Conservation (phyloP, 1,140 invertebrate genomes). For the Batillaria attramentaria region DNA sequence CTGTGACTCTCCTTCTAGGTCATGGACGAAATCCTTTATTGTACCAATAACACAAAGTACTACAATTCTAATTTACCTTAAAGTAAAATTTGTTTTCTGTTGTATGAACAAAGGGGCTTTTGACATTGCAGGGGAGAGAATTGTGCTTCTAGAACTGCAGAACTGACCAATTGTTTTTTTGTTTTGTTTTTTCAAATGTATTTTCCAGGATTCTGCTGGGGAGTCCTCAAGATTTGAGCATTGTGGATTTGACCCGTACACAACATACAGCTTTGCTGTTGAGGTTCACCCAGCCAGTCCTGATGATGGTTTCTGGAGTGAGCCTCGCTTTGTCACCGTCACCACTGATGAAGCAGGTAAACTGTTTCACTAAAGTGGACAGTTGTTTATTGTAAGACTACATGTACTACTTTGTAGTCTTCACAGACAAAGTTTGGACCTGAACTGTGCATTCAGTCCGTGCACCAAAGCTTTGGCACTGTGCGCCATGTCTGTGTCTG, state of each 20-base stretch:
- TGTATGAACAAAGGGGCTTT: neutral
- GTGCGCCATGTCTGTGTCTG: no score
- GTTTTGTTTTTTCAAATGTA: neutral
- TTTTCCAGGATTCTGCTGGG: neutral
- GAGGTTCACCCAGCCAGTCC: neutral
- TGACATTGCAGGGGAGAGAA: neutral
- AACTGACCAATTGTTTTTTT: neutral
- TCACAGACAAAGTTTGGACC: no score
- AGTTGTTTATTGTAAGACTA: no score
- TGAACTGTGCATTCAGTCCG: no score
- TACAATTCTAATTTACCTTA: no score
- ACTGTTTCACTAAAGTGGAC: no score
- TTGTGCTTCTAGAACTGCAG: neutral
- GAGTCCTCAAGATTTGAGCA: no score
- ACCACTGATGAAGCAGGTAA: slow-evolving; percentile 16
- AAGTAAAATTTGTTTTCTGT: neutral
- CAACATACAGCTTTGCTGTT: neutral
- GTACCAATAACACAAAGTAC: no score
- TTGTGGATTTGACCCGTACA: slow-evolving; percentile 22
- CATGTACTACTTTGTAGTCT: no score
- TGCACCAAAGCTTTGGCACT: no score
- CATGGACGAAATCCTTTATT: no score
- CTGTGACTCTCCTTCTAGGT: no score
- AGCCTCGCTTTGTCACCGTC: neutral
- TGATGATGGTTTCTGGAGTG: slow-evolving; percentile 25